Conservation (phyloP, 2,113 vertebrate species). For the Petroica traversi region DNA sequence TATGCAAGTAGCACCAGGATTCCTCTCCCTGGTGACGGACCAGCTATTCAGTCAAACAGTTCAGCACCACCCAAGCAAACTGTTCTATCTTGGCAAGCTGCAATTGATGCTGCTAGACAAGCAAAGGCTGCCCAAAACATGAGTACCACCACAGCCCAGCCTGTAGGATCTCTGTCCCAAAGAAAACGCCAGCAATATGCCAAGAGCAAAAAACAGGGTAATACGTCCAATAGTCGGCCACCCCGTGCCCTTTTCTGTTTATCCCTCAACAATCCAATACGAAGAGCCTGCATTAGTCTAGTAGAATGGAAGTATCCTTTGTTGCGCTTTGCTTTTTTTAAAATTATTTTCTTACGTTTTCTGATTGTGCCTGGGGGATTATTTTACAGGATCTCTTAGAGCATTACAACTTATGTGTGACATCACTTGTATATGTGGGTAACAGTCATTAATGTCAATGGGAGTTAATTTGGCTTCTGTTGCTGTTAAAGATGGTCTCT, state of each 20-base stretch:
- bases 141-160: constrained; percentile 89
- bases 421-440: background rate
- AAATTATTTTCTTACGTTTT: background rate
- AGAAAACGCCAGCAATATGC: constrained; percentile 99
- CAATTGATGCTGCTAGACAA: constrained; percentile 95
- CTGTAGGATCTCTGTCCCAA: constrained; percentile 94
- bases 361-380: background rate
- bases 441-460: background rate
- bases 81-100: constrained; percentile 93
- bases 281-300: constrained; percentile 98
- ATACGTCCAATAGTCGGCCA: constrained; percentile 91
- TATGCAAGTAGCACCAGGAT: constrained; percentile 96
- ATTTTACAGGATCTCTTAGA: background rate
- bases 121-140: constrained; percentile 92
- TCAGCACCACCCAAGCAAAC: constrained; percentile 82
- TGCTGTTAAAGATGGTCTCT: background rate
- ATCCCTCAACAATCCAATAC: constrained; percentile 96
- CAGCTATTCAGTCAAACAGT: constrained; percentile 86
- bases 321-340: background rate
- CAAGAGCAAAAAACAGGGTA: constrained; percentile 99
- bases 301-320: constrained; percentile 99
- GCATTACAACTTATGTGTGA: background rate
- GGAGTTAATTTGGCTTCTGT: background rate
- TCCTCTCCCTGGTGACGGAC: constrained; percentile 90
- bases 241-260: constrained; percentile 97